phyloP scores from a whole-genome alignment of 2,113 vertebrate species.

The Gavialis gangeticus region DNA sequence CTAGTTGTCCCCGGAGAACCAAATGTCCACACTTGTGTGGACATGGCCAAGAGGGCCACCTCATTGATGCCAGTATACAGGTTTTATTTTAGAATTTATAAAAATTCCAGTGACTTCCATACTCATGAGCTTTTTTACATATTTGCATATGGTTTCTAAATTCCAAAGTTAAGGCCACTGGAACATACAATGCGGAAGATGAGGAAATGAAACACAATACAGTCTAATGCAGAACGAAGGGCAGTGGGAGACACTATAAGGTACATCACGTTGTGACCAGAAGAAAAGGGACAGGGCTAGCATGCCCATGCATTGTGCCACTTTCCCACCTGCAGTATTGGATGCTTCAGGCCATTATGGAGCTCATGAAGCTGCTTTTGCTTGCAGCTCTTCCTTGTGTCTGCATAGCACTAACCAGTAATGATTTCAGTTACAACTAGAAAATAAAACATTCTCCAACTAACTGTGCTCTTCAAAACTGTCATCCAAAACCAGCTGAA shows the following conservation, averaged over 20 bases:
- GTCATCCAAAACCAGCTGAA: background rate
- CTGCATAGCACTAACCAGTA: background rate
- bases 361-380: background rate
- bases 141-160: too few relatives aligned
- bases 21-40: too few relatives aligned
- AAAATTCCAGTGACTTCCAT: too few relatives aligned
- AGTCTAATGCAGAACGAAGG: background rate
- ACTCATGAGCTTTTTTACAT: too few relatives aligned
- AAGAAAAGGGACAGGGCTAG: background rate
- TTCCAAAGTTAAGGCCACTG: too few relatives aligned
- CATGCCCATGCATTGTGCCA: background rate
- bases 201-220: too few relatives aligned
- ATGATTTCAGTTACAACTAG: background rate
- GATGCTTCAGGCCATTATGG: background rate
- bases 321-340: background rate
- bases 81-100: too few relatives aligned
- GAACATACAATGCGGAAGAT: too few relatives aligned
- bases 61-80: background rate
- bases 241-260: background rate
- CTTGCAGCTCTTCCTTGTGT: background rate
- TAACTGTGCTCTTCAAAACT: background rate
- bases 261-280: background rate
- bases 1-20: too few relatives aligned
- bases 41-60: background rate
- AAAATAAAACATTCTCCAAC: background rate